Conservation (phyloP, 2,797 vertebrate species). For the Cirrhinus molitorella region DNA sequence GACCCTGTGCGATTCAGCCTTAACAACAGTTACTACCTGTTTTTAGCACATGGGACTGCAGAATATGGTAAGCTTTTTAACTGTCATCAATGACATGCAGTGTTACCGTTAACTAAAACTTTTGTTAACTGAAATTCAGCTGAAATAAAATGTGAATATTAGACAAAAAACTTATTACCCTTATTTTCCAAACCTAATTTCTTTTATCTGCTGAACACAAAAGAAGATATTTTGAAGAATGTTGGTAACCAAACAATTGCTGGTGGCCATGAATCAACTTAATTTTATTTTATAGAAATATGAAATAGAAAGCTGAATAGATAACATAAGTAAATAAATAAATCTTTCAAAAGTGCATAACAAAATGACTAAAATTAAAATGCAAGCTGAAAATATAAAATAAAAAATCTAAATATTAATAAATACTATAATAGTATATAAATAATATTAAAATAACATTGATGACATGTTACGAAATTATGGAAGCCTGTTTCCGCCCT, state of each 20-base stretch:
- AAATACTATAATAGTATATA: neutral
- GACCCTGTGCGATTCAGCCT: conserved; percentile 79
- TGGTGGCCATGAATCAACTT: neutral
- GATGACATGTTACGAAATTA: neutral
- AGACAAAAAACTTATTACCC: no score
- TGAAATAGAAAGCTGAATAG: neutral
- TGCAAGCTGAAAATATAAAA: neutral
- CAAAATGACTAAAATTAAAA: neutral
- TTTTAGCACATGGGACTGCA: conserved; percentile 81
- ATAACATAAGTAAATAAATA: neutral
- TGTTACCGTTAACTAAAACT: neutral
- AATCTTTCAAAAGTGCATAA: neutral
- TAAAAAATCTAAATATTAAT: neutral
- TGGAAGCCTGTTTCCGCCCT: no score
- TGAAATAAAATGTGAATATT: neutral
- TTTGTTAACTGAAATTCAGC: neutral
- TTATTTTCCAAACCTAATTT: neutral
- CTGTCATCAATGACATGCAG: neutral
- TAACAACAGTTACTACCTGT: conserved; percentile 84
- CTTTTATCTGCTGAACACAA: neutral
- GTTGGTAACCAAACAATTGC: neutral
- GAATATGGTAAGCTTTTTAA: conserved; percentile 72
- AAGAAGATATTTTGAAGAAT: neutral
- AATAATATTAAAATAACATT: neutral
- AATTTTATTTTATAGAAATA: no score